phyloP scores from a whole-genome alignment of 2,797 vertebrate species.

The Coranthus polyacanthus region DNA sequence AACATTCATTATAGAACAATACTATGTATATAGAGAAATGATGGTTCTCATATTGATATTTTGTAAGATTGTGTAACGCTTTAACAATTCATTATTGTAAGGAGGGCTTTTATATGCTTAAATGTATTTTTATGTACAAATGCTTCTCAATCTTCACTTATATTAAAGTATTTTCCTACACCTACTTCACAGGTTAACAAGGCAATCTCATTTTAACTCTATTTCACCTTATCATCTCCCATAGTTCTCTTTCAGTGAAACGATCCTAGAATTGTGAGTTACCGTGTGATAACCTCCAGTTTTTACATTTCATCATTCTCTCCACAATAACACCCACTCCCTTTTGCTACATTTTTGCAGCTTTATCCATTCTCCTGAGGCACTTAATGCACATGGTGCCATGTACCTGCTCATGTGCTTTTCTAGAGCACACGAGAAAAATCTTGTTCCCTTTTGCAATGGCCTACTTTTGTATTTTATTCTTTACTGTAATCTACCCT shows the following conservation, averaged over 20 bases:
- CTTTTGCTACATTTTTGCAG: not conserved
- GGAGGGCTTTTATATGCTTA: no score
- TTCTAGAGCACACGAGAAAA: no score
- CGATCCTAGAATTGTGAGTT: slow-evolving; percentile 18
- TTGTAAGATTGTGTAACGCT: not conserved
- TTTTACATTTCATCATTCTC: slow-evolving; percentile 10
- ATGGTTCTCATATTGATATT: not conserved
- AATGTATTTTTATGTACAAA: no score
- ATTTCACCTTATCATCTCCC: slow-evolving; percentile 38
- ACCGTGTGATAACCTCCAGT: slow-evolving; percentile 32
- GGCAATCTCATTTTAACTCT: slow-evolving; percentile 28
- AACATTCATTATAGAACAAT: not conserved
- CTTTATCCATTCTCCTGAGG: not conserved
- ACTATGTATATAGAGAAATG: slow-evolving; percentile 14
- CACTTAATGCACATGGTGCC: not conserved
- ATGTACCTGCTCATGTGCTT: not conserved
- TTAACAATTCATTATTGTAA: no score
- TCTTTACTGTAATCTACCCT: not conserved
- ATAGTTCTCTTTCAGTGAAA: slow-evolving; percentile 28
- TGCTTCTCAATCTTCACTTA: slow-evolving; percentile 25
- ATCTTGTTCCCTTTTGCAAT: not conserved
- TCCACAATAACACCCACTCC: not conserved
- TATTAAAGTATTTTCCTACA: slow-evolving; percentile 23
- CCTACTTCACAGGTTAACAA: no score
- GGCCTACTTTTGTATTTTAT: not conserved